Percentiles rank a stretch among this genome's conserved stretches.
Evolutionary conservation across 2,888 invertebrate genomes (phyloP).

Genomic region (Lasioglossum malachurum): DNA sequence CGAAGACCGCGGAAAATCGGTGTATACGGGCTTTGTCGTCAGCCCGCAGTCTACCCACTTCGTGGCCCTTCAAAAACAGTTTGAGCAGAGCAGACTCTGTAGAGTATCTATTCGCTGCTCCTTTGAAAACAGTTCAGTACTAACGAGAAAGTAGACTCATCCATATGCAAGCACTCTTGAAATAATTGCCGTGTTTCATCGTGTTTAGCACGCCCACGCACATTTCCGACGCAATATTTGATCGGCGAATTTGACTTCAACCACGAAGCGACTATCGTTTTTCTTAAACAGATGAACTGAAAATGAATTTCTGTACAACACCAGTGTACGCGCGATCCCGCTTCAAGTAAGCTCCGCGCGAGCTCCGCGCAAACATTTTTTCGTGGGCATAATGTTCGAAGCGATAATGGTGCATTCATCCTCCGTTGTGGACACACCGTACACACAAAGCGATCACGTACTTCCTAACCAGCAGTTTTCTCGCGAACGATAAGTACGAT

Average conservation of each 20-base stretch:
- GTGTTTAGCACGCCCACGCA: background rate
- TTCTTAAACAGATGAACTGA: background rate
- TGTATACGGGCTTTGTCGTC: background rate
- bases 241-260: background rate
- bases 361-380: background rate
- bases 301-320: background rate
- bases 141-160: background rate
- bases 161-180: background rate
- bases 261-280: background rate
- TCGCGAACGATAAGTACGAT: background rate
- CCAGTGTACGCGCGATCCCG: background rate
- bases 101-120: background rate
- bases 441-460: background rate
- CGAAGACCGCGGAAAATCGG: conserved; percentile 1
- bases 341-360: background rate
- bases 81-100: background rate
- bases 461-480: background rate
- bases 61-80: background rate
- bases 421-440: background rate
- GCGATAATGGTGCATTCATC: background rate
- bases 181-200: background rate
- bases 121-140: background rate
- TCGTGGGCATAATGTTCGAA: background rate
- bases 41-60: background rate
- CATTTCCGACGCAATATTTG: background rate